Percentiles rank a stretch among this genome's conserved stretches.
Conservation (phyloP, 2,888 invertebrate genomes). For the Caenorhabditis afra region DNA sequence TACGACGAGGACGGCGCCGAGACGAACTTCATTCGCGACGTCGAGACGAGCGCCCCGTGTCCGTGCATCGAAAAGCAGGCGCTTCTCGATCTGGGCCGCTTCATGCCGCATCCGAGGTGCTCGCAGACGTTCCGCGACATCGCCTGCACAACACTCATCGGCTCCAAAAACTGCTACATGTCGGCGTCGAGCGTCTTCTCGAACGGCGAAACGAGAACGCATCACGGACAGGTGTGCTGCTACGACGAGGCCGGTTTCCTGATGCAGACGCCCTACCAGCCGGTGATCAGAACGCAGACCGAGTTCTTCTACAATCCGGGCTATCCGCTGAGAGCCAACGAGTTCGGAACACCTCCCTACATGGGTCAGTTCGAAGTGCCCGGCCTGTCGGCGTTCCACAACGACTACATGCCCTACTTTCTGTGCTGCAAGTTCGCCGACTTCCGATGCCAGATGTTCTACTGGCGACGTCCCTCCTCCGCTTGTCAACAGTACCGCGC, state of each 20-base stretch:
- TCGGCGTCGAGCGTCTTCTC: constrained; percentile 78
- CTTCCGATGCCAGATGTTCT: constrained; percentile 94
- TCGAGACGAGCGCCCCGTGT: constrained; percentile 79
- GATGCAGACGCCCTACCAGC: constrained; percentile 94
- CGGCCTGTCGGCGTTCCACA: constrained; percentile 94
- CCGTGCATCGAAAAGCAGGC: constrained; percentile 95
- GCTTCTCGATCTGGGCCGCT: constrained; percentile 92
- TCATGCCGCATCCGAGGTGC: constrained; percentile 85
- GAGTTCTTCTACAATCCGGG: constrained; percentile 78
- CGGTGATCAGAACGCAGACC: constrained; percentile 81
- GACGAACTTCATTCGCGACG: constrained; percentile 79
- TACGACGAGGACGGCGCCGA: constrained; percentile 76
- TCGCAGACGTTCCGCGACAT: constrained; percentile 79
- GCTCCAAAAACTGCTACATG: constrained; percentile 89
- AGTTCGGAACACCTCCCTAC: constrained; percentile 93
- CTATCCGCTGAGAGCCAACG: constrained; percentile 83
- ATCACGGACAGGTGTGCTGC: constrained; percentile 93
- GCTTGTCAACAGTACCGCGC: constrained; percentile 96
- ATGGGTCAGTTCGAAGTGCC: constrained; percentile 95
- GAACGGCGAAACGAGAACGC: constrained; percentile 75
- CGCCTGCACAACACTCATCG: constrained; percentile 89
- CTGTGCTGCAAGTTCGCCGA: constrained; percentile 95
- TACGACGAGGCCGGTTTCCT: constrained; percentile 93
- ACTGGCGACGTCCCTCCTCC: constrained; percentile 91
- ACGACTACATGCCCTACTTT: constrained; percentile 94